Evolutionary conservation across 2,113 vertebrate genomes (phyloP).

Genomic region (Tricholaema leucomelas): DNA sequence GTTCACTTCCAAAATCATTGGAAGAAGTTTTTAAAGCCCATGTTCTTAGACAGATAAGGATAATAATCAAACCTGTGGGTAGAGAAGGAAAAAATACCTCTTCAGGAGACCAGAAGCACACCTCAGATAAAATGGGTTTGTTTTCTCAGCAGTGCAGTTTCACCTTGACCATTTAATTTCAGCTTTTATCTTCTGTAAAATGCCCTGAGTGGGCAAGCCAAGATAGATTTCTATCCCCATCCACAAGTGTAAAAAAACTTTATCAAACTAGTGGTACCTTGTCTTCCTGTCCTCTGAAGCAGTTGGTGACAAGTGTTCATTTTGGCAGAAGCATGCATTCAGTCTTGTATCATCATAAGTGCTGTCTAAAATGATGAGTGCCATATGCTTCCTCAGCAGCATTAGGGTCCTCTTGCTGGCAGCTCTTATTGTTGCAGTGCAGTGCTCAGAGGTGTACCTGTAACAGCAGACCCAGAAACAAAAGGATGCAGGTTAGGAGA

Average conservation of each 20-base stretch:
- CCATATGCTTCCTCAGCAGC: fast-evolving
- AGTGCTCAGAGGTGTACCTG: not conserved
- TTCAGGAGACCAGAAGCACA: not conserved
- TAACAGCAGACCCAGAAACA: not conserved
- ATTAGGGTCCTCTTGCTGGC: not conserved
- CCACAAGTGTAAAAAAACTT: not conserved
- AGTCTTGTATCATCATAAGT: not conserved
- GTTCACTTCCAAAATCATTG: not conserved
- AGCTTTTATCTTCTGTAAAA: not conserved
- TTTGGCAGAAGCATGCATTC: not conserved
- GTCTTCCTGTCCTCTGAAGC: not conserved
- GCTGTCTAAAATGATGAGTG: not conserved
- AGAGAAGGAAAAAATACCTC: not conserved
- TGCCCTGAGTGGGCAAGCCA: not conserved
- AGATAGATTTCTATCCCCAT: not conserved
- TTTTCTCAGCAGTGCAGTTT: not conserved
- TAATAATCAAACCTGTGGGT: not conserved
- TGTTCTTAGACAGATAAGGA: not conserved
- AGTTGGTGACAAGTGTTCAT: not conserved
- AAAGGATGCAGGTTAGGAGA: not conserved
- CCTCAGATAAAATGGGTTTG: not conserved
- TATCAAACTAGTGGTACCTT: not conserved
- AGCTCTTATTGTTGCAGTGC: fast-evolving
- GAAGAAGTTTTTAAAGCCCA: not conserved
- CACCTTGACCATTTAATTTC: not conserved